These are phyloP conservation scores for Glyphotaelius pellucidus DNA, from an alignment of 2,888 invertebrate genomes.

Conservation along the genomic window DNA sequence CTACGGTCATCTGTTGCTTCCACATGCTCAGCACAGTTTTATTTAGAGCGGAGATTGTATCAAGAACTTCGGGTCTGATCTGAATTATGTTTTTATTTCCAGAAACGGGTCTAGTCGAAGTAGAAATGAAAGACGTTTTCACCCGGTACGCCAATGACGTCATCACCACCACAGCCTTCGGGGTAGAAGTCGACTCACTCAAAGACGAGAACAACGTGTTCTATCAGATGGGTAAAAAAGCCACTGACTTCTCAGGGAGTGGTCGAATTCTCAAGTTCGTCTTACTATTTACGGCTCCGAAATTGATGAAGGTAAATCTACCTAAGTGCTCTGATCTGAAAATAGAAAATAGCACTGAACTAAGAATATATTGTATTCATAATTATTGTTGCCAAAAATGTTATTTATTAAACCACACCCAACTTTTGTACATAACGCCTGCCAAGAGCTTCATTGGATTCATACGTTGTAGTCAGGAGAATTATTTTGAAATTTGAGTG, in stretches of 20 bases:
- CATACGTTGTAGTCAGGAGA: background rate
- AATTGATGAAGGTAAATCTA: constrained; percentile 37
- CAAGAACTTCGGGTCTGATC: too few relatives aligned
- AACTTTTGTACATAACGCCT: background rate
- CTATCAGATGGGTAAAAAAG: constrained; percentile 42
- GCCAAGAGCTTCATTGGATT: background rate
- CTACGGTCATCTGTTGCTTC: too few relatives aligned
- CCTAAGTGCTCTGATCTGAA: background rate
- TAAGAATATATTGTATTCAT: background rate
- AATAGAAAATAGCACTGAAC: background rate
- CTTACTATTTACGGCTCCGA: constrained; percentile 19
- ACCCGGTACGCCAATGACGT: constrained; percentile 76
- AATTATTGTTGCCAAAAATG: background rate
- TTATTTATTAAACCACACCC: background rate
- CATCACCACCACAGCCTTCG: constrained; percentile 76
- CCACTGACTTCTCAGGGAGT: constrained; percentile 41
- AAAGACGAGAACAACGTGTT: constrained; percentile 71
- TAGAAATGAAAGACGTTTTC: constrained; percentile 73
- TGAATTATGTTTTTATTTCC: background rate
- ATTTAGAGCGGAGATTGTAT: too few relatives aligned
- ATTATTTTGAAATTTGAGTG: background rate
- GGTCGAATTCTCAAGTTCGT: constrained; percentile 30
- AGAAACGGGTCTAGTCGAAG: constrained; percentile 66
- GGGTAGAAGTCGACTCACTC: constrained; percentile 77
- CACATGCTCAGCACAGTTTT: too few relatives aligned